These are phyloP conservation scores for Gadopsis bispinosus DNA, from an alignment of 2,797 vertebrate species.

Conservation along the genomic window DNA sequence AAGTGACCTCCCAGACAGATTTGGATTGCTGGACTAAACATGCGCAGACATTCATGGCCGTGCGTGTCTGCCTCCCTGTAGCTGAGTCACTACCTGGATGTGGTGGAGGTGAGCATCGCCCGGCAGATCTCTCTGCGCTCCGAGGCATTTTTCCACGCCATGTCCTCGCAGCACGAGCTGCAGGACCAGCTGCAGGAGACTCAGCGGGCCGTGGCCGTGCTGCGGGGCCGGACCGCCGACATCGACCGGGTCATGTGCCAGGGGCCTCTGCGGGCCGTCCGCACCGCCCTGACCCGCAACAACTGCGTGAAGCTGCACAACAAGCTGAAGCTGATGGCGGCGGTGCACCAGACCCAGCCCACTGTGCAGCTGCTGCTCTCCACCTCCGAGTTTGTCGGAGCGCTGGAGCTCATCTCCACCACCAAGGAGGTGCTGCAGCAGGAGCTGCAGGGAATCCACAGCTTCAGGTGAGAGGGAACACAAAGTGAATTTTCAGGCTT, in stretches of 20 bases:
- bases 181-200: constrained; percentile 97
- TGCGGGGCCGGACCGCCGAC: constrained; percentile 91
- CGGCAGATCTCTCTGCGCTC: constrained; percentile 98
- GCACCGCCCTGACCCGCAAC: constrained; percentile 89
- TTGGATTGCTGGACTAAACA: background rate
- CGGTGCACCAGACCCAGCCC: constrained; percentile 98
- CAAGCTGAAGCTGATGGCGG: constrained; percentile 98
- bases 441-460: constrained; percentile 96
- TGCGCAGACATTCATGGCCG: background rate
- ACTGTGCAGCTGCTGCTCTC: constrained; percentile 97
- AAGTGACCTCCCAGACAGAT: no score
- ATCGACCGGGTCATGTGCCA: constrained; percentile 94
- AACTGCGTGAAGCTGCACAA: constrained; percentile 93
- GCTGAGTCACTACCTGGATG: constrained; percentile 98
- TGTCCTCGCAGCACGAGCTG: constrained; percentile 98
- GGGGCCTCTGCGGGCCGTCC: constrained; percentile 91
- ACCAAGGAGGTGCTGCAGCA: constrained; percentile 98
- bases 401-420: constrained; percentile 97
- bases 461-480: constrained; percentile 87
- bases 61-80: constrained; percentile 52
- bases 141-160: constrained; percentile 98
- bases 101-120: constrained; percentile 98
- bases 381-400: constrained; percentile 96
- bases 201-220: constrained; percentile 90
- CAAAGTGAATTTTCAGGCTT: no score